Conservation (phyloP, 2,888 invertebrate genomes). For the Ormyrus pomaceus region DNA sequence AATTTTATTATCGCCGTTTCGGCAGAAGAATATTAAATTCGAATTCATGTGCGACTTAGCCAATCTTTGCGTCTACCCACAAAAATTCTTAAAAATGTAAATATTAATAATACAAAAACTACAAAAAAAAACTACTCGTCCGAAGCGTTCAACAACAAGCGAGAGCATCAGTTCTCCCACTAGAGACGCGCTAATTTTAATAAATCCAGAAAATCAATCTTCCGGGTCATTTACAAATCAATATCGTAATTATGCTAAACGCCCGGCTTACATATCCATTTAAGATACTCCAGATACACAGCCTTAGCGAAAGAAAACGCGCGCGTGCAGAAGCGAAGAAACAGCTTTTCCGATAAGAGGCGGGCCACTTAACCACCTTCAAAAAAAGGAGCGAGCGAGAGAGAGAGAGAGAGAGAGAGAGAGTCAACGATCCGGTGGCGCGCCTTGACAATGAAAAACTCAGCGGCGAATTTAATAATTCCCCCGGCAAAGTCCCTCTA, state of each 20-base stretch:
- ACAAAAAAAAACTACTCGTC: no score
- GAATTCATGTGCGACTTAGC: no score
- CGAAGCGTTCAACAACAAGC: no score
- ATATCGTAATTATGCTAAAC: constrained; percentile 39
- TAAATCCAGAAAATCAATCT: constrained; percentile 26
- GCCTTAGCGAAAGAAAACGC: not conserved
- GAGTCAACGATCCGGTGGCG: no score
- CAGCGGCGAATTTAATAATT: not conserved
- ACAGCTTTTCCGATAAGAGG: not conserved
- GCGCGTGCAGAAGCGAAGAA: not conserved
- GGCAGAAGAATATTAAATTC: no score
- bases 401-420: no score
- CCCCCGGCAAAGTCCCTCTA: not conserved
- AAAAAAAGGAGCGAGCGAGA: not conserved
- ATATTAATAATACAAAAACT: no score
- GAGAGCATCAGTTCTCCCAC: not conserved
- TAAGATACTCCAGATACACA: constrained; percentile 12
- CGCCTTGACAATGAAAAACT: no score
- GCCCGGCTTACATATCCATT: constrained; percentile 3
- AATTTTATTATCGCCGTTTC: no score
- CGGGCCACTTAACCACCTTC: not conserved
- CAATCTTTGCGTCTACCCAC: no score
- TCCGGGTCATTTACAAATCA: constrained; percentile 30
- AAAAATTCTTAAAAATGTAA: no score
- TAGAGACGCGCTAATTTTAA: constrained; percentile 1